These are phyloP conservation scores for Rhyacophila evoluta DNA, from an alignment of 2,888 invertebrate species.

Conservation along the genomic window DNA sequence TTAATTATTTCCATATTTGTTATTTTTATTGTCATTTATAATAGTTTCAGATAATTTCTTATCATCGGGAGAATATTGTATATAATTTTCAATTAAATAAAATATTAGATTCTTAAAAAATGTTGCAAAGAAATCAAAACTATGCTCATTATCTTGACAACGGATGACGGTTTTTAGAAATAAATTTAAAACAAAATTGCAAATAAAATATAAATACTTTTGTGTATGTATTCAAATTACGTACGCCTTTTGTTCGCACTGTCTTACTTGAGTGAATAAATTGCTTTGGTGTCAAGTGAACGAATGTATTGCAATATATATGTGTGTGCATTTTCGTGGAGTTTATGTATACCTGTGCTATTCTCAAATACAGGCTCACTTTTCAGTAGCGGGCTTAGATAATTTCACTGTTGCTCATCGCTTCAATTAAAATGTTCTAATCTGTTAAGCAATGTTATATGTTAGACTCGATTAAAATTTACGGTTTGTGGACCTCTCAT, in stretches of 20 bases:
- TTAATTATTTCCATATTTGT: too few species aligned
- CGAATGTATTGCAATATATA: not conserved
- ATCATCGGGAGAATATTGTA: too few species aligned
- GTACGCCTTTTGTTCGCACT: not conserved
- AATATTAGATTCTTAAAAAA: too few species aligned
- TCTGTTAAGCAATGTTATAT: conserved; percentile 40
- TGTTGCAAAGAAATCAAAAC: too few species aligned
- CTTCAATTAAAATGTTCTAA: conserved; percentile 48
- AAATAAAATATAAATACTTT: too few species aligned
- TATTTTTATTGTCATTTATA: too few species aligned
- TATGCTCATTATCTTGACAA: too few species aligned
- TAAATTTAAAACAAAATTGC: too few species aligned
- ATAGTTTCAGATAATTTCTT: too few species aligned
- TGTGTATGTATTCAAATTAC: too few species aligned
- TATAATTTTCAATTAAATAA: too few species aligned
- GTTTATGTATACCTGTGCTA: not conserved
- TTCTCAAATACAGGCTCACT: not conserved
- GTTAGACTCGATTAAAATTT: conserved; percentile 27
- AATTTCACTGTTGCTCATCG: not conserved
- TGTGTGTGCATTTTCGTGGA: not conserved
- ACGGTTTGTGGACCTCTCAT: conserved; percentile 34
- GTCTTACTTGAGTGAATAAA: not conserved
- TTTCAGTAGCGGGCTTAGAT: not conserved
- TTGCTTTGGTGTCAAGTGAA: not conserved
- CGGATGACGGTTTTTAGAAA: too few species aligned